These are phyloP conservation scores for Acleris literana DNA, from an alignment of 2,888 invertebrate species.

Conservation along the genomic window DNA sequence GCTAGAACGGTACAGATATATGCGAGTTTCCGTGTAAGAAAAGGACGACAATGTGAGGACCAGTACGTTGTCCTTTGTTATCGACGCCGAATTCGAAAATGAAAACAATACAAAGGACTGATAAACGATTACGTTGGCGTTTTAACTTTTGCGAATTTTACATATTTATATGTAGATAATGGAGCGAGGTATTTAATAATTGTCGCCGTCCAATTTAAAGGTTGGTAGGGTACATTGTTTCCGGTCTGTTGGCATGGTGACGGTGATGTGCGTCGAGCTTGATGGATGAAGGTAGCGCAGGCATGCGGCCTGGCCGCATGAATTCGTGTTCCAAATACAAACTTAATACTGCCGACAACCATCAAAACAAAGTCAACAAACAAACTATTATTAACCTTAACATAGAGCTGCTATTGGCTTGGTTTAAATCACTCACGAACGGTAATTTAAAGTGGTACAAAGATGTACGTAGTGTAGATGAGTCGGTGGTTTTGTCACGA, in stretches of 20 bases:
- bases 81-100: constrained; percentile 8
- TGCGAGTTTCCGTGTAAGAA: constrained; percentile 40
- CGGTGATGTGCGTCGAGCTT: constrained; percentile 78
- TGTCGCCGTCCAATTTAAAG: constrained; percentile 59
- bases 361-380: constrained; percentile 33
- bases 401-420: constrained; percentile 48
- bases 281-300: constrained; percentile 78
- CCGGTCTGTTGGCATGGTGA: constrained; percentile 76
- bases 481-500: constrained; percentile 81
- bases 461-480: constrained; percentile 54
- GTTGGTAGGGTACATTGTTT: constrained; percentile 62
- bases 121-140: too few species aligned
- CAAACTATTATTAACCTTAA: constrained; percentile 41
- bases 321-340: constrained; percentile 64
- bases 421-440: constrained; percentile 21
- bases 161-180: constrained; percentile 1
- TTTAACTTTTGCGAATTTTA: too few species aligned
- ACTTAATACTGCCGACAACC: constrained; percentile 46
- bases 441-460: constrained; percentile 18
- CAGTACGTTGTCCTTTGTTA: constrained; percentile 34
- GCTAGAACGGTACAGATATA: constrained; percentile 51
- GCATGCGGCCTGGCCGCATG: constrained; percentile 70
- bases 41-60: constrained; percentile 54
- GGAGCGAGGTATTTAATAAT: constrained; percentile 41
- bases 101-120: background rate